These are phyloP conservation scores for Catocala sponsa DNA, from an alignment of 2,888 invertebrate genomes.

Conservation along the genomic window DNA sequence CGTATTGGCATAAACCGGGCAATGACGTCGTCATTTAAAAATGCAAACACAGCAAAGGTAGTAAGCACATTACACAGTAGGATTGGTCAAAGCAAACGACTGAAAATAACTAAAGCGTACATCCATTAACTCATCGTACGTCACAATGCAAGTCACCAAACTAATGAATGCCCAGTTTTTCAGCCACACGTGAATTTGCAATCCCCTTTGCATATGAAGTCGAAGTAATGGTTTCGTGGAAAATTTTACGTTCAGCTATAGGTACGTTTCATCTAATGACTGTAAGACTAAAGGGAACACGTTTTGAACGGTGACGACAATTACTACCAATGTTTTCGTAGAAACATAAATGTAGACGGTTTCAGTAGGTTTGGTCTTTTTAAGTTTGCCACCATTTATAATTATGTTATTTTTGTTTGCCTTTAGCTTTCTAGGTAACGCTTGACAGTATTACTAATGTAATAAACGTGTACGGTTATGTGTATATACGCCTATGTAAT, in stretches of 20 bases:
- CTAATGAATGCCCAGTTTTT: conserved; percentile 77
- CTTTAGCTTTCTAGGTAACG: conserved; percentile 1
- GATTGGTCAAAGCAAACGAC: conserved; percentile 9
- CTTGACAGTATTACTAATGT: not conserved
- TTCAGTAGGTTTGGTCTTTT: conserved; percentile 11
- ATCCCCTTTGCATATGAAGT: conserved; percentile 46
- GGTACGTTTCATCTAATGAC: conserved; percentile 55
- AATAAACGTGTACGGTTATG: not conserved
- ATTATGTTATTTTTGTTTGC: not conserved
- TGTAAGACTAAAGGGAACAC: conserved; percentile 43
- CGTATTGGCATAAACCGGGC: not conserved
- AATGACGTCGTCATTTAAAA: not conserved
- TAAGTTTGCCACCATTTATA: conserved; percentile 3
- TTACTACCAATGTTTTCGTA: conserved; percentile 30
- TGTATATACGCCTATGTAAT: conserved; percentile 1
- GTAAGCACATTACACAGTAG: conserved; percentile 14
- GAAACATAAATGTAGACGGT: conserved; percentile 21
- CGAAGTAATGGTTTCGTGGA: conserved; percentile 60
- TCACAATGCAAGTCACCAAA: conserved; percentile 77
- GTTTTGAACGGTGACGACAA: conserved; percentile 34
- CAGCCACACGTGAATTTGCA: conserved; percentile 61
- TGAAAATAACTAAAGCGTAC: conserved; percentile 31
- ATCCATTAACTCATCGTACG: conserved; percentile 64
- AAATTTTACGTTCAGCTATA: conserved; percentile 42
- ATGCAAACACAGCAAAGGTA: not conserved